Base-by-base conservation (phyloP, 2,888 invertebrate species). In the Plagodis pulveraria region DNA sequence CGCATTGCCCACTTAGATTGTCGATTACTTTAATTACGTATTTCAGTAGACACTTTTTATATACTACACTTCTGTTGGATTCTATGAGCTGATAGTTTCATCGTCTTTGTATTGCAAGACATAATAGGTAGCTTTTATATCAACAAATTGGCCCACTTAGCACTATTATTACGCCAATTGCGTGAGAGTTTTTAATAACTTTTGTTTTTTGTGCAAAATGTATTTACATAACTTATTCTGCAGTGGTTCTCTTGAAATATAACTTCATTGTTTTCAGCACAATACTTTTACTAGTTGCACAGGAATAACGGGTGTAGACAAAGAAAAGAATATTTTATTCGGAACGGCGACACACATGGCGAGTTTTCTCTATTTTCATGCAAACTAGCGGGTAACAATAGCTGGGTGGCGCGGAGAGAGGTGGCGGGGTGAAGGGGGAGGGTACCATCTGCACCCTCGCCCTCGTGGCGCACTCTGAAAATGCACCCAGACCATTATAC, bases 281-380 rank as follows among this genome's bases (percentile, higher is more conserved):
- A 85, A 87, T 83, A 85, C 83, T 84, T 84, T 83, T 84, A 83
- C 84, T 72, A 84, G 79, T 85, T 82, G 81, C 80, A 77, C 76
- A 83, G 84, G 80, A 80, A 84, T 81, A 85, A 82, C 79, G 73
- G 76, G 65, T 74, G 76, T 77, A 83, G 83, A 86, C 84, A 87
- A 86, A 87, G 86, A 86, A 84, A 86, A 84, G 64, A 86, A 87
- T 87, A 87, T 87, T 88, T 87, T 89, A 89, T 89, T 87, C 77
- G 81, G 83, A 85, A 81, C 78, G 77, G 78, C 83, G 86, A 84
- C 87, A 88, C 81, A 88, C 84, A 86, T 85, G 83, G 80, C 83
- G 81, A 86, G 81, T 87, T 86, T 87, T 86, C 83, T 84, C 81
- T 86, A 83, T 89, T 89, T 89, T 85, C 85, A 89, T 87, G 84